phyloP scores from a whole-genome alignment of 2,797 vertebrate genomes.

The Pogoniulus pusillus region DNA sequence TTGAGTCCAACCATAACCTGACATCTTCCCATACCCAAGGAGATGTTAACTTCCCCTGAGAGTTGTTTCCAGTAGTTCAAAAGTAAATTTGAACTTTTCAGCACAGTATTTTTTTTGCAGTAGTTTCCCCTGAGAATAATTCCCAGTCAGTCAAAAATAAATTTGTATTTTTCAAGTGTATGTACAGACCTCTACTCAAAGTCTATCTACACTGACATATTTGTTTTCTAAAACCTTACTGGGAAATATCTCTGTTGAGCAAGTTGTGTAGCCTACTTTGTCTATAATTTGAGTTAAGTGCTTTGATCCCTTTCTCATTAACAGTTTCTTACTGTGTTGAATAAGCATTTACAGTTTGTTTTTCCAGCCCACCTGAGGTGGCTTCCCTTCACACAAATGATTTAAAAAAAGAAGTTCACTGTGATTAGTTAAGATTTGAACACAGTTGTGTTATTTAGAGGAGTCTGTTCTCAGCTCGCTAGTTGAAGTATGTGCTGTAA shows the following conservation, averaged over 20 bases:
- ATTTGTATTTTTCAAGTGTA: background rate
- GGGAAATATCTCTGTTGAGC: background rate
- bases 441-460: background rate
- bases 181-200: background rate
- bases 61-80: too few species aligned
- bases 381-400: background rate
- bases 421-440: background rate
- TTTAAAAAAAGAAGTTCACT: background rate
- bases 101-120: too few species aligned
- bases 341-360: conserved; percentile 29
- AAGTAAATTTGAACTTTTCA: too few species aligned
- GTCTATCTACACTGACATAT: background rate
- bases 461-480: background rate
- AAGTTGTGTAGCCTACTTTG: background rate
- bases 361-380: background rate
- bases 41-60: too few species aligned
- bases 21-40: too few species aligned
- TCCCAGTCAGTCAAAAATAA: background rate
- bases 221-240: background rate
- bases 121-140: background rate
- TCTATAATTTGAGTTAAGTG: background rate
- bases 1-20: too few species aligned
- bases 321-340: conserved; percentile 17
- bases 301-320: conserved; percentile 32
- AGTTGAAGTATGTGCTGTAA: background rate